Evolutionary conservation across 2,113 vertebrate genomes (phyloP).

Genomic region (Oenanthe oenanthe): DNA sequence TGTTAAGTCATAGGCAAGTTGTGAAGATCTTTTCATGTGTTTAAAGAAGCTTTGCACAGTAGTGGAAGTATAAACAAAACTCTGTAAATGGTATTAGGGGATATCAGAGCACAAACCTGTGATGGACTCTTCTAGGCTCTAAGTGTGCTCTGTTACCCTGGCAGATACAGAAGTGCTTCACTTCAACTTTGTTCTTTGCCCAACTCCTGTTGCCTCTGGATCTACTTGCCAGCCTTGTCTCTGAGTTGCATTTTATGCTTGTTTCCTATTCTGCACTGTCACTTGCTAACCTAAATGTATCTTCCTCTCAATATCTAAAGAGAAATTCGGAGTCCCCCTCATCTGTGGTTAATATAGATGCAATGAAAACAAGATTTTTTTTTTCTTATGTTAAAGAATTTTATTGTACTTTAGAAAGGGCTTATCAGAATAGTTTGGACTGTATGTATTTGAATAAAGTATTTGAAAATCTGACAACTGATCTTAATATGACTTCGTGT

Average conservation of each 20-base stretch:
- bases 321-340: not conserved
- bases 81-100: fast-evolving
- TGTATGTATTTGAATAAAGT: not conserved
- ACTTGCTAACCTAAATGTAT: not conserved
- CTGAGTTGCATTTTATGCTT: not conserved
- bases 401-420: not conserved
- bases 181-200: not conserved
- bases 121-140: not conserved
- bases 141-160: not conserved
- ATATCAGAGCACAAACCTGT: not conserved
- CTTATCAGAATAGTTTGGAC: not conserved
- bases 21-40: not conserved
- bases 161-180: not conserved
- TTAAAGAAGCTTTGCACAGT: not conserved
- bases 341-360: not conserved
- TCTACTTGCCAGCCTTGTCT: not conserved
- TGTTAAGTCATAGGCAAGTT: not conserved
- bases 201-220: fast-evolving
- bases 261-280: not conserved
- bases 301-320: not conserved
- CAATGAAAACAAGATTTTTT: fast-evolving
- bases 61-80: not conserved
- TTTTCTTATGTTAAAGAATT: not conserved
- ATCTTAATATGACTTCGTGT: not conserved
- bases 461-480: not conserved